phyloP scores from a whole-genome alignment of 2,113 vertebrate species.

The Dunckerocampus dactyliophorus region DNA sequence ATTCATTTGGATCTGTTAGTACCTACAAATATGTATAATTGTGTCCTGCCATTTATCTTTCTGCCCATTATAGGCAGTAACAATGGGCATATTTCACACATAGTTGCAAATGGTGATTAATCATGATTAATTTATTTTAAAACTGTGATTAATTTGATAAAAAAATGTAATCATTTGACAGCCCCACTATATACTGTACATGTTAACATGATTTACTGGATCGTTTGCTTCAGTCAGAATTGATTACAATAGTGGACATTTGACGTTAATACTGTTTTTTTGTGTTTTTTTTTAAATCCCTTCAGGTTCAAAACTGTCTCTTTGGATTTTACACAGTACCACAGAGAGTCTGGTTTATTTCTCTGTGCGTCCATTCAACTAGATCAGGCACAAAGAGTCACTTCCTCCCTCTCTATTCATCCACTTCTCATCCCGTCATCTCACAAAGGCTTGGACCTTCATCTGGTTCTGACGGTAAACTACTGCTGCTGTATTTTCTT shows the following conservation, averaged over 20 bases:
- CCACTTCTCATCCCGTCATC: constrained; percentile 61
- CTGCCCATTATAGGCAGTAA: too few species aligned
- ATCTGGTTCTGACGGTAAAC: constrained; percentile 61
- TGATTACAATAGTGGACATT: neutral
- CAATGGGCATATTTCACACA: too few species aligned
- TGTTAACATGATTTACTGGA: too few species aligned
- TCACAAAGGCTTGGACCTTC: constrained; percentile 52
- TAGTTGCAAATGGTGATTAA: too few species aligned
- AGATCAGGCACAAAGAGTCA: constrained; percentile 20
- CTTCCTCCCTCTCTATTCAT: constrained; percentile 54
- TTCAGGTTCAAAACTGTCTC: constrained; percentile 58
- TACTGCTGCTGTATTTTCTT: too few species aligned
- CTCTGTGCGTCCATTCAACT: constrained; percentile 66
- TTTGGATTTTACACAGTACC: constrained; percentile 74
- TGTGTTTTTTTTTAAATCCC: constrained; percentile 1
- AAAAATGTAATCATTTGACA: too few species aligned
- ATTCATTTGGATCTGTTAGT: too few species aligned
- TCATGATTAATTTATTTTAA: too few species aligned
- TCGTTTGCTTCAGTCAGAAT: too few species aligned
- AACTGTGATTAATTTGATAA: too few species aligned
- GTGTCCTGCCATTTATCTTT: too few species aligned
- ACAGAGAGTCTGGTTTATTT: constrained; percentile 66
- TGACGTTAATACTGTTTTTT: neutral
- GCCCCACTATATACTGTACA: neutral
- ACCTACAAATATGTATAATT: too few species aligned